Percentiles rank a stretch among this genome's conserved stretches.
These are phyloP conservation scores for Nomada fabriciana DNA, from an alignment of 2,888 invertebrate species.

Conservation along the genomic window DNA sequence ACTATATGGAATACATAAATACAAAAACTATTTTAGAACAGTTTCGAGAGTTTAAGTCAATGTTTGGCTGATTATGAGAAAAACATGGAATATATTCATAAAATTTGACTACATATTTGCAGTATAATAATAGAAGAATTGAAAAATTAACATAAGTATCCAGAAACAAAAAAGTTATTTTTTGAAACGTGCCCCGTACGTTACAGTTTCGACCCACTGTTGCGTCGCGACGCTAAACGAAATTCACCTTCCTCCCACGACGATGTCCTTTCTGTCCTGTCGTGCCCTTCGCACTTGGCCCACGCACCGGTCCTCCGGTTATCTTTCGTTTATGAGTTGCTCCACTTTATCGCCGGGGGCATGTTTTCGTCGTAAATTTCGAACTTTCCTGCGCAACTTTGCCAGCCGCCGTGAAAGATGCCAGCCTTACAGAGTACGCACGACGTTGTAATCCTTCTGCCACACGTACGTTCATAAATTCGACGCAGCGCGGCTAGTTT, in stretches of 20 bases:
- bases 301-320: slow-evolving; percentile 62
- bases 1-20: no score
- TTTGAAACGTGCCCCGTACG: no score
- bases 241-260: slow-evolving; percentile 29
- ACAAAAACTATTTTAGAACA: no score
- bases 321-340: slow-evolving; percentile 78
- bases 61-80: no score
- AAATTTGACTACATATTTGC: no score
- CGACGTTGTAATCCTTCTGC: slow-evolving; percentile 71
- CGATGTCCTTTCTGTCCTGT: slow-evolving; percentile 2
- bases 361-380: slow-evolving; percentile 80
- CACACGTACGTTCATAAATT: slow-evolving; percentile 75
- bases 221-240: not conserved
- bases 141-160: no score
- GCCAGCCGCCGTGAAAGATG: slow-evolving; percentile 55
- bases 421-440: slow-evolving; percentile 57
- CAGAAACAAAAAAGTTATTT: no score
- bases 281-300: slow-evolving; percentile 26
- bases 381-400: slow-evolving; percentile 72
- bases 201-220: no score
- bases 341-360: slow-evolving; percentile 76
- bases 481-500: slow-evolving; percentile 35
- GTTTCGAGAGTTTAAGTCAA: no score
- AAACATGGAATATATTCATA: no score
- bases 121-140: no score